Conservation (phyloP, 2,113 vertebrate genomes). For the Meles meles region DNA sequence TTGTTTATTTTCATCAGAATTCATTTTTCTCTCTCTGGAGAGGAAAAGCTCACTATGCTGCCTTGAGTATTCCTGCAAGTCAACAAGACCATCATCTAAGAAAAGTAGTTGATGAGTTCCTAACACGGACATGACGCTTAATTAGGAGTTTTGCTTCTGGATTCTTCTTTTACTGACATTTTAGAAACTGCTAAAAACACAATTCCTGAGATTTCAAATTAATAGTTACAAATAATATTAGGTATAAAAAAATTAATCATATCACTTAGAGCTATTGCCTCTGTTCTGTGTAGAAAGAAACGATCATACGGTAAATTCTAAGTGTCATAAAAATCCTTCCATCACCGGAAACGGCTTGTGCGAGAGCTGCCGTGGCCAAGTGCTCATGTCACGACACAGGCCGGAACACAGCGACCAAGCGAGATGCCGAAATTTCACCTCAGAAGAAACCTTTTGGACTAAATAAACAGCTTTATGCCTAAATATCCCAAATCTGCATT, state of each 20-base stretch:
- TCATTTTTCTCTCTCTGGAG: neutral
- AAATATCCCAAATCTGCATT: neutral
- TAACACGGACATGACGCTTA: rapidly evolving
- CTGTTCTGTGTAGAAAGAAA: neutral
- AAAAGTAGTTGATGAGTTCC: neutral
- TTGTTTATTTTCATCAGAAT: neutral
- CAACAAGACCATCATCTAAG: neutral
- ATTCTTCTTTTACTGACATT: neutral
- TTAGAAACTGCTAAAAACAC: neutral
- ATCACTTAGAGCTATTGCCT: neutral
- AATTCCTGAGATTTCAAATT: neutral
- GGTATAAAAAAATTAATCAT: neutral
- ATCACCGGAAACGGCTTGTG: neutral
- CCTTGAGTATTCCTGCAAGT: neutral
- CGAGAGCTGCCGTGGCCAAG: neutral
- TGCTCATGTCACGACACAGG: neutral
- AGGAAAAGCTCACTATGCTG: neutral
- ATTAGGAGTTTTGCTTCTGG: neutral
- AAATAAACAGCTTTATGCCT: neutral
- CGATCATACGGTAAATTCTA: neutral
- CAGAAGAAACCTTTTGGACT: neutral
- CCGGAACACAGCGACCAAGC: neutral
- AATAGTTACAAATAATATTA: neutral
- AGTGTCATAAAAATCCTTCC: neutral
- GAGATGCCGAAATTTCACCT: neutral